Evolutionary conservation across 2,797 vertebrate species (phyloP), one percentile per base, ranked within the genome.

Genomic region (Rhinichthys osculus): DNA sequence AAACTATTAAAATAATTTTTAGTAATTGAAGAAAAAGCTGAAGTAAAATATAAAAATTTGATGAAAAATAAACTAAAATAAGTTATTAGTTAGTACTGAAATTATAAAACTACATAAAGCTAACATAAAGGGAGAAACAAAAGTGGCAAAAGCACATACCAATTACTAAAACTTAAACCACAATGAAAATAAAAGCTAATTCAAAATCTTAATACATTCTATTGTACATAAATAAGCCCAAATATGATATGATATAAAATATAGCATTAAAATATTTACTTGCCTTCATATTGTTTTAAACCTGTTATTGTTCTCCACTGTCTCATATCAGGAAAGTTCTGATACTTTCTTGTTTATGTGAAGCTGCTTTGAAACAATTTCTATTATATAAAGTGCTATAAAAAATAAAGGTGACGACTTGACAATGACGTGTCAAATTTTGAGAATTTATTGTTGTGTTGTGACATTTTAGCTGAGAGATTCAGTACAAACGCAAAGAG

Each of bases 401-500:
- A 13, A 47, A n/a, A 33, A 52, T 74, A 74, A 76, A 76, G 33
- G 30, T 54, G 30, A 35, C 30, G 30, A 35, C 30, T 23, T 52
- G 2, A 64, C 3, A 78, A 59, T 59, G 4, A 42, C 3, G 23
- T 10, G 16, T 64, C 2, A 7, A 16, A 11, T n/a, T 81, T 38
- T 52, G 33, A 10, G 6, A 14, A 13, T 47, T 50, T 7, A 27
- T 27, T 79, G 2, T 6, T 11, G 13, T 33, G 64, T 54, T 66
- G 14, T 33, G 7, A 33, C 30, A 30, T 64, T 35, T 14, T 11
- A 40, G 47, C 6, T 30, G 50, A 64, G 40, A 4, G 21, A 1
- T 74, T 92, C 54, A 93, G 85, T 90, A 87, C 23, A 93, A 89
- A 71, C 87, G 79, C 21, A 85, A 85, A 9, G 90, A 80, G 23